Conservation (phyloP, 2,113 vertebrate species). For the Hylia prasina region DNA sequence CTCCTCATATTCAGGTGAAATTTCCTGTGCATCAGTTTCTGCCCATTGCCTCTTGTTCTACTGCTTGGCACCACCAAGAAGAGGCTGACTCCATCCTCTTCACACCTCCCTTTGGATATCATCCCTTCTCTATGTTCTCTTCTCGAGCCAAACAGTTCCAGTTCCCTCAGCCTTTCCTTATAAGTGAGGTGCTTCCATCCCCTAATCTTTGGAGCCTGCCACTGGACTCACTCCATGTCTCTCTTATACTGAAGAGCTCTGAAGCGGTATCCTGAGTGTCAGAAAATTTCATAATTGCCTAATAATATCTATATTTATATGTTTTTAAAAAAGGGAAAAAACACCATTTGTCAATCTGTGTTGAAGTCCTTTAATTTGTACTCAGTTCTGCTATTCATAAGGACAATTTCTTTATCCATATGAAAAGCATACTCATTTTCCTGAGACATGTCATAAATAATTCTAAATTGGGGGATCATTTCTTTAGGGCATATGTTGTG, state of each 20-base stretch:
- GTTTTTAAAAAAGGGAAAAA: background rate
- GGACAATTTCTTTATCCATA: background rate
- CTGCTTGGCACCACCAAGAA: background rate
- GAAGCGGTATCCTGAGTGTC: background rate
- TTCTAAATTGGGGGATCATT: background rate
- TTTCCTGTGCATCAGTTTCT: background rate
- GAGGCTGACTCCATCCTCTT: background rate
- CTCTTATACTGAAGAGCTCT: background rate
- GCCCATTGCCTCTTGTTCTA: background rate
- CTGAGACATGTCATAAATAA: background rate
- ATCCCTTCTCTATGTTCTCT: background rate
- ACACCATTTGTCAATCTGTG: background rate
- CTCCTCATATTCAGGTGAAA: background rate
- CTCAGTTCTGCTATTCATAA: background rate
- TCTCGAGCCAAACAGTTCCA: background rate
- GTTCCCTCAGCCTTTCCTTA: background rate
- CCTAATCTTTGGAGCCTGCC: background rate
- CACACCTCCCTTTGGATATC: background rate
- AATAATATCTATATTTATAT: background rate
- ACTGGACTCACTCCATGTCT: background rate
- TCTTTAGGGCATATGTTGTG: background rate
- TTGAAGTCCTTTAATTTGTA: background rate
- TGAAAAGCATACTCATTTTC: constrained; percentile 21
- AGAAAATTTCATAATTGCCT: background rate
- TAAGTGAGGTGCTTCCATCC: background rate